A percentile compares a stretch with the other conserved stretches of the same genome.
These are phyloP conservation scores for Hylaeus volcanicus DNA, from an alignment of 1,140 invertebrate genomes.

Conservation along the genomic window DNA sequence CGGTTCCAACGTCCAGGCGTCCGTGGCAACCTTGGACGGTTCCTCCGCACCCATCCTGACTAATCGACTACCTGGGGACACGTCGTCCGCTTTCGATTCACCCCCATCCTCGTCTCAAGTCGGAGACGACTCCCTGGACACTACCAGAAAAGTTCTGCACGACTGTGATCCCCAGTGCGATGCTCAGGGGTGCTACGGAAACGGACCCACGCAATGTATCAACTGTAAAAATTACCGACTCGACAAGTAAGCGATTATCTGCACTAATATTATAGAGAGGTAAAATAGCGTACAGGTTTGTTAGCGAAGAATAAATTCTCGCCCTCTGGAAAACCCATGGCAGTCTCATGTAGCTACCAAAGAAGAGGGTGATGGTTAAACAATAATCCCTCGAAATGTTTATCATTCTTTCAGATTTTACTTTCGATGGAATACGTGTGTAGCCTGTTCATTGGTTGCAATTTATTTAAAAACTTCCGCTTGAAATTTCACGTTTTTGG, in stretches of 20 bases:
- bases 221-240: slow-evolving; percentile 89
- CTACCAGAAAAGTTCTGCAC: slow-evolving; percentile 85
- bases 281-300: too few species aligned
- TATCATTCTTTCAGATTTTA: too few species aligned
- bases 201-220: slow-evolving; percentile 89
- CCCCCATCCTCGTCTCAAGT: slow-evolving; percentile 47
- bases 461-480: too few species aligned
- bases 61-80: slow-evolving; percentile 74
- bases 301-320: too few species aligned
- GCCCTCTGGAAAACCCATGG: too few species aligned
- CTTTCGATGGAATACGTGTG: too few species aligned
- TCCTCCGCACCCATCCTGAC: slow-evolving; percentile 76
- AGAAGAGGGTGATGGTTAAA: too few species aligned
- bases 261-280: too few species aligned
- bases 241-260: slow-evolving; percentile 84
- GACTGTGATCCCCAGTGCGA: slow-evolving; percentile 92
- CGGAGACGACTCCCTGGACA: slow-evolving; percentile 72
- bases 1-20: slow-evolving; percentile 85
- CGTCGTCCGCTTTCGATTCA: slow-evolving; percentile 47
- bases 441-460: too few species aligned
- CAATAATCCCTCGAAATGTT: too few species aligned
- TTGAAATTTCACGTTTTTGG: too few species aligned
- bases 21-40: slow-evolving; percentile 86
- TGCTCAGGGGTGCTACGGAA: slow-evolving; percentile 89
- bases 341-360: too few species aligned